phyloP scores from a whole-genome alignment of 2,888 invertebrate genomes.

The Resseliella maxima region DNA sequence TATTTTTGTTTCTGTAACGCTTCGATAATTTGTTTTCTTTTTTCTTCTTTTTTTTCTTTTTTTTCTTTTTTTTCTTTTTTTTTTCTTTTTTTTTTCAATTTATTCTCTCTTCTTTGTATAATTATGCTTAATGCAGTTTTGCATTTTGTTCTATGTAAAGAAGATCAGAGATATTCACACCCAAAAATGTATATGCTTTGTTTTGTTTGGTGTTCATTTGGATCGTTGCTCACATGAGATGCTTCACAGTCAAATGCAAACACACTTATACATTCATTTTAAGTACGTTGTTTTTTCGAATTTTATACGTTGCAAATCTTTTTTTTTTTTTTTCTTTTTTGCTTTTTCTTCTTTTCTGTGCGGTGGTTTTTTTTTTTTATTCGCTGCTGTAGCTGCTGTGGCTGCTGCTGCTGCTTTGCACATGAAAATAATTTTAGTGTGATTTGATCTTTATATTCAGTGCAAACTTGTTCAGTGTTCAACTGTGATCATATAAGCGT shows the following conservation, averaged over 20 bases:
- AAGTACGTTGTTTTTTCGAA: too few species aligned
- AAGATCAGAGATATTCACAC: neutral
- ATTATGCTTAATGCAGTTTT: neutral
- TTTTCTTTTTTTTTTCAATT: too few species aligned
- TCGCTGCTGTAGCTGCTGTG: too few species aligned
- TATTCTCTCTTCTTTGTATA: neutral
- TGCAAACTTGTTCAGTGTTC: slow-evolving; percentile 36
- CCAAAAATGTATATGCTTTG: neutral
- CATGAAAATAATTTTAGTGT: slow-evolving; percentile 34
- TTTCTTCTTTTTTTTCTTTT: neutral
- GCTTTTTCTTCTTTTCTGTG: neutral
- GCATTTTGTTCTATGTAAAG: neutral
- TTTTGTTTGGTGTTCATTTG: slow-evolving; percentile 1
- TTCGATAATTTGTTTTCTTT: neutral
- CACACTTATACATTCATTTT: too few species aligned
- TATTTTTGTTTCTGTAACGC: neutral
- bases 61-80: too few species aligned
- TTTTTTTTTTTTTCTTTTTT: too few species aligned
- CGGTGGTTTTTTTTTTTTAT: neutral
- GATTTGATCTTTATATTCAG: slow-evolving; percentile 42
- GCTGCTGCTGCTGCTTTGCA: slow-evolving; percentile 9
- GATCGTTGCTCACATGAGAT: neutral
- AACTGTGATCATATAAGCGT: slow-evolving; percentile 40
- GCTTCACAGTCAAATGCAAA: too few species aligned
- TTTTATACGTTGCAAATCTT: too few species aligned